A percentile compares a stretch with the other conserved stretches of the same genome.
These are phyloP conservation scores for Parus major DNA, from an alignment of 2,113 vertebrate genomes.

Conservation along the genomic window DNA sequence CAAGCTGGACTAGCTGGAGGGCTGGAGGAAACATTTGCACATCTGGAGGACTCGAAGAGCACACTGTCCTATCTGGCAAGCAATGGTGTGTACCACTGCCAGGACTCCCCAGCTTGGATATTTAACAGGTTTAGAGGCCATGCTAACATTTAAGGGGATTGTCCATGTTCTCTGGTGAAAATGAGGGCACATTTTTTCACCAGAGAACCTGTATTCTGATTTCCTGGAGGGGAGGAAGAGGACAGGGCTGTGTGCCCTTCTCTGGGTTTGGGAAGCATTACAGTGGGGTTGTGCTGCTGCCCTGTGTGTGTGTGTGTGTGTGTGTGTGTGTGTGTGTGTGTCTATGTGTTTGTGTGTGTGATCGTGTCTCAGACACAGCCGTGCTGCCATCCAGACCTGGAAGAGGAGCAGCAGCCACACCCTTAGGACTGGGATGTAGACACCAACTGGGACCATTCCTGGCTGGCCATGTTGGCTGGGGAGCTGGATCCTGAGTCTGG, in stretches of 20 bases:
- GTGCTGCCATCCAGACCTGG: neutral
- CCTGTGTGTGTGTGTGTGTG: neutral
- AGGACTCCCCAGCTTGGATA: neutral
- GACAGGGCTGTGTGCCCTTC: neutral
- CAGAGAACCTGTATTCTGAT: neutral
- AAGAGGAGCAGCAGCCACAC: neutral
- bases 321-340: no score
- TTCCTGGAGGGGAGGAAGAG: neutral
- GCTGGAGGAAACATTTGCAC: neutral
- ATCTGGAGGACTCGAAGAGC: neutral
- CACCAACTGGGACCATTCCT: neutral
- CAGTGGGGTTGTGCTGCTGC: neutral
- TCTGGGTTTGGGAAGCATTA: neutral
- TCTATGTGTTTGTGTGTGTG: neutral
- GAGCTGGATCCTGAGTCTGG: rapidly evolving
- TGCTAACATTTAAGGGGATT: neutral
- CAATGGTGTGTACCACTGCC: neutral
- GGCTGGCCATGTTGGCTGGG: neutral
- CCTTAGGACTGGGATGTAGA: neutral
- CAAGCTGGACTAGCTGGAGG: neutral
- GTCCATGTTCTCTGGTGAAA: neutral
- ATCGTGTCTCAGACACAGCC: neutral
- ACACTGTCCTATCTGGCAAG: neutral
- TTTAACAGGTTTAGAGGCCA: neutral
- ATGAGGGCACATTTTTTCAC: neutral